These are phyloP conservation scores for Octonoba sinensis DNA, from an alignment of 2,888 invertebrate species.

Conservation along the genomic window DNA sequence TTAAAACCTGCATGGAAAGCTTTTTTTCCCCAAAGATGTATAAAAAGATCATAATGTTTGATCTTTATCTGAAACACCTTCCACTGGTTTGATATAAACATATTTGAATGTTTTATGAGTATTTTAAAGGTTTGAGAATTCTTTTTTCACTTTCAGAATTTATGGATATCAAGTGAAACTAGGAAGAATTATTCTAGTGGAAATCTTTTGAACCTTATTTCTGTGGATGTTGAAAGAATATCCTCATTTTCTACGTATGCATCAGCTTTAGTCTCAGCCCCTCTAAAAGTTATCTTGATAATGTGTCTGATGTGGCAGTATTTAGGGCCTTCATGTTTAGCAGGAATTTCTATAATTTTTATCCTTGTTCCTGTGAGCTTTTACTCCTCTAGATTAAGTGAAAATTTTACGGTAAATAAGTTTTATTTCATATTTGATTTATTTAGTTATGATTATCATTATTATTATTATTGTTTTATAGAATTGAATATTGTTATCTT, in stretches of 20 bases:
- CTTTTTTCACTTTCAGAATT: constrained; percentile 25
- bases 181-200: constrained; percentile 36
- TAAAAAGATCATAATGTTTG: no score
- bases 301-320: constrained; percentile 47
- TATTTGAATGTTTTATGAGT: no score
- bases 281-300: constrained; percentile 29
- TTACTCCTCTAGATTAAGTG: constrained; percentile 25
- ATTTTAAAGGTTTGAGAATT: no score
- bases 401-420: constrained; percentile 28
- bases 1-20: no score
- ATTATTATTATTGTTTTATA: no score
- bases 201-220: constrained; percentile 23
- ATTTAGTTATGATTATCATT: no score
- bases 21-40: no score
- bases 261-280: constrained; percentile 9
- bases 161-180: constrained; percentile 26
- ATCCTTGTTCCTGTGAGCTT: constrained; percentile 31
- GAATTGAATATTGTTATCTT: no score
- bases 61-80: no score
- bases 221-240: constrained; percentile 37
- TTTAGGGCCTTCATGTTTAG: constrained; percentile 30
- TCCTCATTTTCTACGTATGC: constrained; percentile 19
- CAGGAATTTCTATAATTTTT: constrained; percentile 38
- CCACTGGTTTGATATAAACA: not conserved
- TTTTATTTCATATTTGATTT: no score